Evolutionary conservation across 2,888 invertebrate genomes (phyloP), one percentile per base, ranked within the genome.

Genomic region (Caenorhabditis macrosperma): DNA sequence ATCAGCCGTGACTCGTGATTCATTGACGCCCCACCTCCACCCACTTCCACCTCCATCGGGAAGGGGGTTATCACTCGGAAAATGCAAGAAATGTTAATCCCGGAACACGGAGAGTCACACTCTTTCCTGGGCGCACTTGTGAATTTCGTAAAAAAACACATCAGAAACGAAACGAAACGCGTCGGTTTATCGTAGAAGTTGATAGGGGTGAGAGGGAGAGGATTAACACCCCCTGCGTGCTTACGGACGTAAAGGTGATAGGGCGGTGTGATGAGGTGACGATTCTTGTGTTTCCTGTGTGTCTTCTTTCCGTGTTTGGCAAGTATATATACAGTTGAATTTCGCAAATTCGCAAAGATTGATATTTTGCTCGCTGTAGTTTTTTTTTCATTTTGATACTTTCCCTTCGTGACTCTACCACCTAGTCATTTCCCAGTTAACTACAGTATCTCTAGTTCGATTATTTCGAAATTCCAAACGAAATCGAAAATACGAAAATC

Each of bases 41-140:
- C 60, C n/a, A n/a, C n/a, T n/a, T n/a, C n/a, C n/a, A n/a, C n/a
- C n/a, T n/a, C n/a, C n/a, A n/a, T n/a, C n/a, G n/a, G n/a, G n/a
- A n/a, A n/a, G n/a, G n/a, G n/a, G n/a, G n/a, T n/a, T n/a, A n/a
- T n/a, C n/a, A n/a, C n/a, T 5, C n/a, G 6, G 24, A 48, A 57
- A 72, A 55, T 72, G 55, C 50, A 28, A 61, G 55, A 64, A 63
- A 72, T 72, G 44, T 72, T 72, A 72, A 72, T 64, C 63, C 38
- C 64, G 35, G 63, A 55, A 72, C 72, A 50, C 72, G 38, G 12
- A 48, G 9, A n/a, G 22, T 24, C 22, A 26, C n/a, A n/a, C n/a
- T n/a, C n/a, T n/a, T n/a, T n/a, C n/a, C n/a, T n/a, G n/a, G n/a
- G n/a, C n/a, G n/a, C n/a, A n/a, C n/a, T n/a, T n/a, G 7, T 22